phyloP scores from a whole-genome alignment of 1,140 invertebrate genomes.

The Danaus plexippus region DNA sequence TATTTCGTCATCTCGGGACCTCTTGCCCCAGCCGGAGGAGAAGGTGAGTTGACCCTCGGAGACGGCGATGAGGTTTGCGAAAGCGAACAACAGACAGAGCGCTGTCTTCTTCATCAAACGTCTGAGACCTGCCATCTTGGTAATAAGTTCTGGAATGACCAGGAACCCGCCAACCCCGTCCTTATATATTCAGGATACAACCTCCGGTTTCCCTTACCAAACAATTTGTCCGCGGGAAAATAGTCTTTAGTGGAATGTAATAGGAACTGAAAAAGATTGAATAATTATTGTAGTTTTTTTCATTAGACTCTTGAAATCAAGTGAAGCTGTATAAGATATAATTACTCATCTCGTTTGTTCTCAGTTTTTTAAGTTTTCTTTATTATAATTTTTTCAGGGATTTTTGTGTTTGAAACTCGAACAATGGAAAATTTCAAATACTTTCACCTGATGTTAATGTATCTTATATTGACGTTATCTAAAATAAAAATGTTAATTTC shows the following conservation, averaged over 20 bases:
- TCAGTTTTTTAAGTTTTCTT: no score
- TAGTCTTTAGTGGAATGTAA: background rate
- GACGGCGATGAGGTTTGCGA: constrained; percentile 27
- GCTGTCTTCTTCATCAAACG: constrained; percentile 24
- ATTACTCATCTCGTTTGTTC: constrained; percentile 4
- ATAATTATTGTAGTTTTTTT: no score
- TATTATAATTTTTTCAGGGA: no score
- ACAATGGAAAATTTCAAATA: no score
- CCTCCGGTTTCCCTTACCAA: no score
- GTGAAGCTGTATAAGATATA: background rate
- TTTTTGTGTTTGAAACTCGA: no score
- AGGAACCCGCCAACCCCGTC: background rate
- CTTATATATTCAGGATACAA: constrained; percentile 19
- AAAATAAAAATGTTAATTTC: no score
- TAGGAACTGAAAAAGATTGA: no score
- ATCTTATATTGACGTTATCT: no score
- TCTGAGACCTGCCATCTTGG: constrained; percentile 24
- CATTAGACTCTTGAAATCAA: background rate
- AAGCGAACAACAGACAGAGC: constrained; percentile 23
- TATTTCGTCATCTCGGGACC: constrained; percentile 31
- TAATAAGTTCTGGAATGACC: constrained; percentile 12
- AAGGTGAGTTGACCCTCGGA: constrained; percentile 32
- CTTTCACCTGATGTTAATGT: no score
- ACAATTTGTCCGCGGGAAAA: background rate
- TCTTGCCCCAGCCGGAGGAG: constrained; percentile 33